These are phyloP conservation scores for Cololabis saira DNA, from an alignment of 2,113 vertebrate genomes.

Conservation along the genomic window DNA sequence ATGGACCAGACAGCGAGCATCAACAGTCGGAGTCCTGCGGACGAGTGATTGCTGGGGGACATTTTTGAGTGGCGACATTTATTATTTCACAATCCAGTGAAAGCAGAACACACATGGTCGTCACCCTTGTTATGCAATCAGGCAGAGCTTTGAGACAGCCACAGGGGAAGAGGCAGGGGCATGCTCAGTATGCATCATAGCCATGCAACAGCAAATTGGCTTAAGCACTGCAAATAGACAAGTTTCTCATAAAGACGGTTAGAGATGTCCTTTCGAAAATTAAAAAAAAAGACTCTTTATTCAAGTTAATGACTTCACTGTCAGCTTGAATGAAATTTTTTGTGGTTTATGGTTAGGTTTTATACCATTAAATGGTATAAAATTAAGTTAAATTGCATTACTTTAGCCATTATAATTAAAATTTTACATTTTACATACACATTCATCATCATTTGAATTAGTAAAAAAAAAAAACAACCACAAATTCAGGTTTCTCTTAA, in stretches of 20 bases:
- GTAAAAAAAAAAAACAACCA: too few relatives aligned
- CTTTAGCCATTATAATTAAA: too few relatives aligned
- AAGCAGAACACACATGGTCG: constrained; percentile 70
- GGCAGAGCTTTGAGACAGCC: constrained; percentile 71
- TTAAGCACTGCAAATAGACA: constrained; percentile 66
- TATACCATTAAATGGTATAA: not conserved
- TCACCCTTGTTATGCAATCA: constrained; percentile 79
- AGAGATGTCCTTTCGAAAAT: constrained; percentile 68
- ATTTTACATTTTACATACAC: too few relatives aligned
- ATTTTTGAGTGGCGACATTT: constrained; percentile 60
- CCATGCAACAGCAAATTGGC: constrained; percentile 79
- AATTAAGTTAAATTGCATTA: too few relatives aligned
- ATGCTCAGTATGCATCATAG: constrained; percentile 73
- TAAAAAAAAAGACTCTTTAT: constrained; percentile 46
- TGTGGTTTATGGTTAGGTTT: constrained; percentile 26
- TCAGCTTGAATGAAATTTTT: constrained; percentile 64
- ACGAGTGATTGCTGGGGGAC: constrained; percentile 28
- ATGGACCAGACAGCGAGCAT: constrained; percentile 44
- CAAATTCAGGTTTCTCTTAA: too few relatives aligned
- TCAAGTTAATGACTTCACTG: constrained; percentile 56
- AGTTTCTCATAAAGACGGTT: constrained; percentile 70
- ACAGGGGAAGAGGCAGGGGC: constrained; percentile 62
- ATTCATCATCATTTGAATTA: too few relatives aligned
- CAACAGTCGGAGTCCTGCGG: constrained; percentile 46
- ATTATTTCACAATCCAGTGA: constrained; percentile 68